Evolutionary conservation across 2,888 invertebrate genomes (phyloP), one percentile per base, ranked within the genome.

Genomic region (Rhagonycha lutea): DNA sequence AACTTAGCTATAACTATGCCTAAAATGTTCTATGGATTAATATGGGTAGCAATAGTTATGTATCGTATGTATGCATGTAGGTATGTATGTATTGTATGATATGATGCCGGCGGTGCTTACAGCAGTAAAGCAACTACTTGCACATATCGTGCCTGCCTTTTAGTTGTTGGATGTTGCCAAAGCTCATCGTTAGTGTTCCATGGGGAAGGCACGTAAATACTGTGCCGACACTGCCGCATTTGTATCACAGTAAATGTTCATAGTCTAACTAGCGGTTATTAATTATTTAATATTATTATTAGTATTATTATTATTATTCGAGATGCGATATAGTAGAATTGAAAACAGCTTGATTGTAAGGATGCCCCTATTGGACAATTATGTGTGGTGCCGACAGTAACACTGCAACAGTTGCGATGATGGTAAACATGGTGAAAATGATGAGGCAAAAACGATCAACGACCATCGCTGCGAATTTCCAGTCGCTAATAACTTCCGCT

Each of bases 391-490:
- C 97, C 82, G 96, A 96, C 83, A 95, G 91, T 85, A 97, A 91
- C 87, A 97, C 97, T 83, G 96, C 95, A 85, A 96, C 94, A 83
- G 97, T 97, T 84, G 97, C 96, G 87, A 96, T 94, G 88, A 97
- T 92, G 86, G 97, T 97, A 91, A 97, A 97, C 88, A 96, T 90
- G 80, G 96, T 96, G 91, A 98, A 98, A 87, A 97, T 94, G 90
- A 96, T 95, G 89, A 98, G 92, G 90, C 98, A 98, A 90, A 98
- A 94, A 90, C 95, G 94, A 90, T 98, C 98, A 87, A 98, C 97
- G 87, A 98, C 98, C 96, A 98, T 97, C 81, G 98, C 98, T 75
- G 98, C 98, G 88, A 98, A 98, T 88, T 97, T 98, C 98, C 98
- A 98, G 88, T 98, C 98, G 89, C 95, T 96, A 84, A 96, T 96